Evolutionary conservation across 2,888 invertebrate genomes (phyloP).

Genomic region (Taenaris catops): DNA sequence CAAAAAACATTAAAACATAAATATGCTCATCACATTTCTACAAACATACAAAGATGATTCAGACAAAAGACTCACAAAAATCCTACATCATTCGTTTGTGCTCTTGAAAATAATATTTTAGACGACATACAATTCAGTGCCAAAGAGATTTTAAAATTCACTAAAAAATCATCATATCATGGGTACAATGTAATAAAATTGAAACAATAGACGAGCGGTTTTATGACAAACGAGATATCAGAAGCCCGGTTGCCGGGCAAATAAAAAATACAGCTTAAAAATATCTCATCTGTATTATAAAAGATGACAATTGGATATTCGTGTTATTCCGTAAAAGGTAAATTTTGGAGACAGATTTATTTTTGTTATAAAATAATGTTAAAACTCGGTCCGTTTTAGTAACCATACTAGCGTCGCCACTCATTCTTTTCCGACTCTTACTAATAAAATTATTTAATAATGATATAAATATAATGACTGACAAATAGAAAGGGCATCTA

Average conservation of each 20-base stretch:
- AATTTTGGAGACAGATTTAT: conserved; percentile 22
- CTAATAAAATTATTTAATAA: too few relatives aligned
- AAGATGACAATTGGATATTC: conserved; percentile 25
- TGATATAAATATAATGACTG: too few relatives aligned
- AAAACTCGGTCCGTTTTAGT: conserved; percentile 37
- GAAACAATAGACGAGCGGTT: conserved; percentile 3
- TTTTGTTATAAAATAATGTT: conserved; percentile 44
- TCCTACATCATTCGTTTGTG: too few relatives aligned
- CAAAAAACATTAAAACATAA: too few relatives aligned
- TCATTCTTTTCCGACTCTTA: too few relatives aligned
- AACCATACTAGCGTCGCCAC: too few relatives aligned
- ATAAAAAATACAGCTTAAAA: conserved; percentile 14
- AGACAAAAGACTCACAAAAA: too few relatives aligned
- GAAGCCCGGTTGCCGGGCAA: conserved; percentile 5
- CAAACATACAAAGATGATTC: too few relatives aligned
- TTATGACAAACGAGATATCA: conserved; percentile 6
- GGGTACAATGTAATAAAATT: conserved; percentile 7
- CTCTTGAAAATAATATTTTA: too few relatives aligned
- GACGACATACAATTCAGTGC: too few relatives aligned
- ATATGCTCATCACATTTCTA: too few relatives aligned
- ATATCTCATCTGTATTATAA: conserved; percentile 8
- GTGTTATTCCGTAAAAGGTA: conserved; percentile 27
- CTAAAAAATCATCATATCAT: conserved; percentile 3
- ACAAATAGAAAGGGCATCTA: too few relatives aligned
- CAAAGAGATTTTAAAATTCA: not conserved